These are phyloP conservation scores for Caenorhabditis angaria DNA, from an alignment of 2,888 invertebrate genomes.

Conservation along the genomic window DNA sequence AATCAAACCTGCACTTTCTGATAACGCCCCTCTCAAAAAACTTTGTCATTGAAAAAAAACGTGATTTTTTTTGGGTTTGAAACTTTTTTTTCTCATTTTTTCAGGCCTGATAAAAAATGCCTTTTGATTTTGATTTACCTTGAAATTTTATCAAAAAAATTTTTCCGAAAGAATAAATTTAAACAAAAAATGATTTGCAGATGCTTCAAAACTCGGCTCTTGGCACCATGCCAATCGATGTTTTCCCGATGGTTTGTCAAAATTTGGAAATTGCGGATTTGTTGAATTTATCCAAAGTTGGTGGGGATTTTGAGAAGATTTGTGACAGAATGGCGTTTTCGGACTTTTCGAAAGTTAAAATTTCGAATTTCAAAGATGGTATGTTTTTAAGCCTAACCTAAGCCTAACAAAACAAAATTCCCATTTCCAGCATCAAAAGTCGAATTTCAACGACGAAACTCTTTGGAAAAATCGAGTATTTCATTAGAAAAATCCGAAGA, in stretches of 20 bases:
- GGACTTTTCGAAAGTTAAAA: slow-evolving; percentile 15
- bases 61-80: too few relatives aligned
- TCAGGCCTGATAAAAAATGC: too few relatives aligned
- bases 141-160: too few relatives aligned
- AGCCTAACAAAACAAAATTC: too few relatives aligned
- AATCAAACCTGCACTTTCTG: too few relatives aligned
- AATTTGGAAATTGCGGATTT: slow-evolving; percentile 26
- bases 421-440: slow-evolving; percentile 4
- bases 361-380: slow-evolving; percentile 2
- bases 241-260: slow-evolving; percentile 17
- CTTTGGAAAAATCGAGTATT: background rate
- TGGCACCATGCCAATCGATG: slow-evolving; percentile 21
- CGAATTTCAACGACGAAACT: background rate
- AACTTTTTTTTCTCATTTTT: too few relatives aligned
- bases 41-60: too few relatives aligned
- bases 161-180: too few relatives aligned
- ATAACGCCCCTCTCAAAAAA: too few relatives aligned
- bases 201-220: slow-evolving; percentile 15
- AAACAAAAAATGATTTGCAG: too few relatives aligned
- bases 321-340: slow-evolving; percentile 16
- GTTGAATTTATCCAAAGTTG: slow-evolving; percentile 11
- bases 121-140: too few relatives aligned
- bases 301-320: slow-evolving; percentile 3
- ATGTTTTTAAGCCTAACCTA: too few relatives aligned
- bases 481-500: background rate